Evolutionary conservation across 1,140 invertebrate genomes (phyloP).

Genomic region (Calosoma granatense): DNA sequence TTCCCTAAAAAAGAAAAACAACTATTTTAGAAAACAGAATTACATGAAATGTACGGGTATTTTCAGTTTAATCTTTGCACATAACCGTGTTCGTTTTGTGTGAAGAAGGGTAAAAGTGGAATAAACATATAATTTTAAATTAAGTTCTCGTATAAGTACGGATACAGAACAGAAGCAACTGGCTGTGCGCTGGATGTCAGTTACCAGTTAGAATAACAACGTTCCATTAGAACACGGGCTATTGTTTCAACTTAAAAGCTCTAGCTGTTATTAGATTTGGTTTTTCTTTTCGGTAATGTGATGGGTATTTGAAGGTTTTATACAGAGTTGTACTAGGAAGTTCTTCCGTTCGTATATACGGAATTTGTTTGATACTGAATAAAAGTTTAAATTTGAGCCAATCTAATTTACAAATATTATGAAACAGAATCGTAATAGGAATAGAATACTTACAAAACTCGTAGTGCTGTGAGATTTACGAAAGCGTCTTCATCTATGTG

Average conservation of each 20-base stretch:
- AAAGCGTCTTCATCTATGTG: conserved; percentile 54
- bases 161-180: neutral
- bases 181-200: neutral
- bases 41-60: no score
- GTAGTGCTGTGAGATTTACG: conserved; percentile 49
- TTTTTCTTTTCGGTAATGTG: neutral
- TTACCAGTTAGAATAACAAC: neutral
- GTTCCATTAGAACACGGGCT: neutral
- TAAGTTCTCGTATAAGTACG: no score
- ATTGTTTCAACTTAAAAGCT: neutral
- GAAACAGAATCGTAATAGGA: conserved; percentile 1
- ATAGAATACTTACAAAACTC: conserved; percentile 56
- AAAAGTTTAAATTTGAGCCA: no score
- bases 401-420: conserved; percentile 15
- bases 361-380: no score
- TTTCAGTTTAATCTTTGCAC: no score
- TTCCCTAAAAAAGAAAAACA: conserved; percentile 45
- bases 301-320: neutral
- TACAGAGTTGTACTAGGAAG: neutral
- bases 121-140: conserved; percentile 17
- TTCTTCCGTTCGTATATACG: no score
- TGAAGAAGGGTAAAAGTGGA: conserved; percentile 14
- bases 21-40: conserved; percentile 14
- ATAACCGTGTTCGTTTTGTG: neutral
- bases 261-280: neutral